These are phyloP conservation scores for Aplocera efformata DNA, from an alignment of 2,888 invertebrate genomes.

Conservation along the genomic window DNA sequence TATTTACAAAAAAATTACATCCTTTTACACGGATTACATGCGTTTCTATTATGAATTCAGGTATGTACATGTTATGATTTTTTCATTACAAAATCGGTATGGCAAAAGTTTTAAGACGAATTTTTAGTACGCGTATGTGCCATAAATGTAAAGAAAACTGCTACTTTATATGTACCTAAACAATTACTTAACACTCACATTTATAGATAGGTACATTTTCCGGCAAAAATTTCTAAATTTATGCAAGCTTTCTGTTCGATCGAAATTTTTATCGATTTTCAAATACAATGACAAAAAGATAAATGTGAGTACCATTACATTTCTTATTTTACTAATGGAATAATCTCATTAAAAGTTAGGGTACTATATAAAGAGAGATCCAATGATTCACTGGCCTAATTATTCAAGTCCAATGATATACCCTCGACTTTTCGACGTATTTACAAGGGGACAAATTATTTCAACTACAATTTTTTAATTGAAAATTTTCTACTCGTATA, in stretches of 20 bases:
- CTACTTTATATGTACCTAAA: too few species aligned
- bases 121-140: too few species aligned
- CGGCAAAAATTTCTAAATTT: too few species aligned
- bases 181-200: too few species aligned
- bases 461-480: conserved; percentile 6
- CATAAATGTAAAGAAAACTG: too few species aligned
- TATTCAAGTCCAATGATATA: conserved; percentile 27
- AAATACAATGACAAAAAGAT: background rate
- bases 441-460: conserved; percentile 15
- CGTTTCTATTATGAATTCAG: conserved; percentile 5
- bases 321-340: conserved; percentile 77
- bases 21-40: conserved; percentile 5
- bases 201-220: too few species aligned
- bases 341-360: conserved; percentile 67
- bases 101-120: too few species aligned
- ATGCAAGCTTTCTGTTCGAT: too few species aligned
- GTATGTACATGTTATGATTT: conserved; percentile 23
- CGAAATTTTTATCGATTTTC: background rate
- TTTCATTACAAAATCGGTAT: conserved; percentile 4
- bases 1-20: conserved; percentile 47
- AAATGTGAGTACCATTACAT: conserved; percentile 21
- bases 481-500: conserved; percentile 8
- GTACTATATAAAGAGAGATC: conserved; percentile 61
- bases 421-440: conserved; percentile 19
- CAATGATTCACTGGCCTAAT: conserved; percentile 56